Conservation (phyloP, 2,888 invertebrate genomes). For the Mythimna impura region DNA sequence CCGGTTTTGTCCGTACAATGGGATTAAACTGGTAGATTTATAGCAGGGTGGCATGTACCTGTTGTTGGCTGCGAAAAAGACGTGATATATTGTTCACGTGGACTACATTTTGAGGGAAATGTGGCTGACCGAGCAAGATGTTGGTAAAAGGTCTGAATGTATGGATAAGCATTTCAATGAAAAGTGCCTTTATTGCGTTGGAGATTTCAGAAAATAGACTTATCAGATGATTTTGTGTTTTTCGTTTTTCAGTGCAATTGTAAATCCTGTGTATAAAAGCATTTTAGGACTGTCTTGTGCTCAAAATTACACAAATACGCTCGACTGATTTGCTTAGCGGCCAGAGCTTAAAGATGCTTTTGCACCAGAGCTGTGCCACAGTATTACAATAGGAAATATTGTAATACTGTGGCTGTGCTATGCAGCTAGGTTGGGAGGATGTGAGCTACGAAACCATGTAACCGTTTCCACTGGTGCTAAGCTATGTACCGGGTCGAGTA, state of each 20-base stretch:
- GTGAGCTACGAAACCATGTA: no score
- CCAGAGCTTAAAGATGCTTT: no score
- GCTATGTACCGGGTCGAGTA: no score
- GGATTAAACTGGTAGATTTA: slow-evolving; percentile 61
- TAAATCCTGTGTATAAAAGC: no score
- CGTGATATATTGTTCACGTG: slow-evolving; percentile 32
- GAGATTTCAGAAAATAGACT: not conserved
- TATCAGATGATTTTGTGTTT: not conserved
- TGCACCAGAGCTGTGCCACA: no score
- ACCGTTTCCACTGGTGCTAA: no score
- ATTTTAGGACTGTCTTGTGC: no score
- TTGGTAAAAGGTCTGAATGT: slow-evolving; percentile 2
- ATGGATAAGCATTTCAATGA: not conserved
- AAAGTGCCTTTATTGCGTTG: not conserved
- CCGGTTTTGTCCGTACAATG: slow-evolving; percentile 53
- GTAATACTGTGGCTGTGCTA: no score
- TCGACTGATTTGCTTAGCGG: no score
- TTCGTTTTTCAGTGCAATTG: not conserved
- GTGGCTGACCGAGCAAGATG: not conserved
- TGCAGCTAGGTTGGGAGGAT: no score
- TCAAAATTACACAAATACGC: no score
- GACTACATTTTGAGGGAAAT: slow-evolving; percentile 14
- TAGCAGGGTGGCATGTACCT: slow-evolving; percentile 47
- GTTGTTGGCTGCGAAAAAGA: slow-evolving; percentile 26
- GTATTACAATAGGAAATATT: no score